These are phyloP conservation scores for Chrysotoxum bicinctum DNA, from an alignment of 2,888 invertebrate genomes.

Conservation along the genomic window DNA sequence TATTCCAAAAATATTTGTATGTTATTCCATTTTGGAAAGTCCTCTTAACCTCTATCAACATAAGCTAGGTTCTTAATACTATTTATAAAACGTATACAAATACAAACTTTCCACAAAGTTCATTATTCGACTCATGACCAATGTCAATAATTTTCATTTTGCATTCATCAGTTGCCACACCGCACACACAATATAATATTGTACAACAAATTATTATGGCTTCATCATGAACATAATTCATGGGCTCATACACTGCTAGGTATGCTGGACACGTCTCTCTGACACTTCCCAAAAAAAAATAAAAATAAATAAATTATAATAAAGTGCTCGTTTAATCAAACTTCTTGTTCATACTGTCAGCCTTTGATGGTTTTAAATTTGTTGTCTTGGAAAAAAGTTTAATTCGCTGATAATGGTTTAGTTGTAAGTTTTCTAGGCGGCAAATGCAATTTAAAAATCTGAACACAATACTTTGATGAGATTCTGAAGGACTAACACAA, in stretches of 20 bases:
- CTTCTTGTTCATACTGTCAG: constrained; percentile 24
- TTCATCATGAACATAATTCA: constrained; percentile 45
- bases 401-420: constrained; percentile 31
- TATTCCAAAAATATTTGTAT: too few relatives aligned
- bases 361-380: not conserved
- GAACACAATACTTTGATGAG: too few relatives aligned
- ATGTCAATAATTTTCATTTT: constrained; percentile 54
- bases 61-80: not conserved
- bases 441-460: too few relatives aligned
- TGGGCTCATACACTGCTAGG: not conserved
- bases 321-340: constrained; percentile 9
- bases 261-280: constrained; percentile 14
- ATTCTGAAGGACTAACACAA: too few relatives aligned
- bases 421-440: not conserved
- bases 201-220: constrained; percentile 3
- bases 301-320: not conserved
- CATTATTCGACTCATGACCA: constrained; percentile 62
- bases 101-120: constrained; percentile 39
- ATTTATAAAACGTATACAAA: not conserved
- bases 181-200: not conserved
- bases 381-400: constrained; percentile 16
- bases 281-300: constrained; percentile 31
- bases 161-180: constrained; percentile 45
- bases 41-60: not conserved
- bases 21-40: too few relatives aligned